Percentiles rank a stretch among this genome's conserved stretches.
phyloP scores from a whole-genome alignment of 2,888 invertebrate genomes.

The Dilophus febrilis region DNA sequence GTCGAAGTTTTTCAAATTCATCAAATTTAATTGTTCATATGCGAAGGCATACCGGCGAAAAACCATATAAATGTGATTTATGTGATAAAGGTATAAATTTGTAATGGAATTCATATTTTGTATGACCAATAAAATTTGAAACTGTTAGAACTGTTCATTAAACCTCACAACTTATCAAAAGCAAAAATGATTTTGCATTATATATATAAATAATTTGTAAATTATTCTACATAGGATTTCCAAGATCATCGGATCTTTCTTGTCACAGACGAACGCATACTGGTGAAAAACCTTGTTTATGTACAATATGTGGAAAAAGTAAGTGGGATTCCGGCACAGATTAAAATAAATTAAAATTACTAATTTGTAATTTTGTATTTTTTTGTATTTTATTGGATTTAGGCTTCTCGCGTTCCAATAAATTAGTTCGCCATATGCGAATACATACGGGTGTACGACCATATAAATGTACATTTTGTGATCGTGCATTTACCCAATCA shows the following conservation, averaged over 20 bases:
- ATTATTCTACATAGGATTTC: conserved; percentile 32
- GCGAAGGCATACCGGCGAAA: conserved; percentile 48
- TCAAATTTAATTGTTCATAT: conserved; percentile 47
- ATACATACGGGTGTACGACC: conserved; percentile 36
- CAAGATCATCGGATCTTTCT: conserved; percentile 42
- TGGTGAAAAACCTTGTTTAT: conserved; percentile 40
- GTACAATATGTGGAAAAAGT: conserved; percentile 17
- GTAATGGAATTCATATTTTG: too few relatives aligned
- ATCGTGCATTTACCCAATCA: conserved; percentile 45
- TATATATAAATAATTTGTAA: conserved; percentile 8
- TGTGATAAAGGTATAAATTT: conserved; percentile 32
- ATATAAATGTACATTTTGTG: conserved; percentile 38
- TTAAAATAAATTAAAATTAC: too few relatives aligned
- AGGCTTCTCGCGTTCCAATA: conserved; percentile 43
- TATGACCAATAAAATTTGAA: too few relatives aligned
- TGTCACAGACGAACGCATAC: conserved; percentile 43
- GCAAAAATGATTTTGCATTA: too few relatives aligned
- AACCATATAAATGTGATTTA: conserved; percentile 44
- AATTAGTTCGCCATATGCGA: conserved; percentile 42
- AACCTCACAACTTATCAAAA: too few relatives aligned
- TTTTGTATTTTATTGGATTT: conserved; percentile 9
- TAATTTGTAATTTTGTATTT: too few relatives aligned
- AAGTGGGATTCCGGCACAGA: too few relatives aligned
- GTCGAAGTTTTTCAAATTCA: conserved; percentile 40
- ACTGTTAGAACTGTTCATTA: too few relatives aligned